Conservation (phyloP, 2,113 vertebrate genomes). For the Syngnathus typhle region DNA sequence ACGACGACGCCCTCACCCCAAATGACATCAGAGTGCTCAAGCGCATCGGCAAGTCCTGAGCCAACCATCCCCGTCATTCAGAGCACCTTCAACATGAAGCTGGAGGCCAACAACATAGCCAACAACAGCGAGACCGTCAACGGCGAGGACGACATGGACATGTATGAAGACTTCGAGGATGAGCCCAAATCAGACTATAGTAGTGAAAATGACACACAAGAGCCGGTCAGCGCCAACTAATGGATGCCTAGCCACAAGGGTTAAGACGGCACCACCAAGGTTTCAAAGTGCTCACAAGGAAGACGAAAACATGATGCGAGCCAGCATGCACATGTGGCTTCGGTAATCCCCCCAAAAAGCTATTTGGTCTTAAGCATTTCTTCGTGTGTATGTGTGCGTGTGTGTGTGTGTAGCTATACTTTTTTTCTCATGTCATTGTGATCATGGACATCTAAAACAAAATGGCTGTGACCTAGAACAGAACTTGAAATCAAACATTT, state of each 20-base stretch:
- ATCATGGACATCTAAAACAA: conserved; percentile 73
- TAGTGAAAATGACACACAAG: conserved; percentile 94
- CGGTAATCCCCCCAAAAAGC: conserved; percentile 73
- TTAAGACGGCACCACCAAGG: conserved; percentile 40
- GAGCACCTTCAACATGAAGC: conserved; percentile 96
- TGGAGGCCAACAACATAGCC: conserved; percentile 79
- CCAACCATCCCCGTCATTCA: conserved; percentile 97
- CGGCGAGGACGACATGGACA: conserved; percentile 95
- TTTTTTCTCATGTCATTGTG: conserved; percentile 59
- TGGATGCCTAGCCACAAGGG: conserved; percentile 26
- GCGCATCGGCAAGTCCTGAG: conserved; percentile 94
- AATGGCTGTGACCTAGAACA: conserved; percentile 85
- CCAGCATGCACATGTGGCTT: conserved; percentile 96
- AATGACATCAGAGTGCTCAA: conserved; percentile 99
- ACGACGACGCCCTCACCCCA: conserved; percentile 94
- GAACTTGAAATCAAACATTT: conserved; percentile 90
- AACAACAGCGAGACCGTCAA: conserved; percentile 84
- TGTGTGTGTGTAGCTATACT: conserved; percentile 67
- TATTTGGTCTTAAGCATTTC: conserved; percentile 99
- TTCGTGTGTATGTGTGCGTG: conserved; percentile 77
- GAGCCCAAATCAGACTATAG: conserved; percentile 99
- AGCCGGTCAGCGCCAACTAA: conserved; percentile 95
- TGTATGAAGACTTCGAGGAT: conserved; percentile 98
- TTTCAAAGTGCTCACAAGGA: conserved; percentile 26
- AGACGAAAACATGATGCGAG: conserved; percentile 69